These are phyloP conservation scores for Chymomyza costata DNA, from an alignment of 1,140 invertebrate species.

Conservation along the genomic window DNA sequence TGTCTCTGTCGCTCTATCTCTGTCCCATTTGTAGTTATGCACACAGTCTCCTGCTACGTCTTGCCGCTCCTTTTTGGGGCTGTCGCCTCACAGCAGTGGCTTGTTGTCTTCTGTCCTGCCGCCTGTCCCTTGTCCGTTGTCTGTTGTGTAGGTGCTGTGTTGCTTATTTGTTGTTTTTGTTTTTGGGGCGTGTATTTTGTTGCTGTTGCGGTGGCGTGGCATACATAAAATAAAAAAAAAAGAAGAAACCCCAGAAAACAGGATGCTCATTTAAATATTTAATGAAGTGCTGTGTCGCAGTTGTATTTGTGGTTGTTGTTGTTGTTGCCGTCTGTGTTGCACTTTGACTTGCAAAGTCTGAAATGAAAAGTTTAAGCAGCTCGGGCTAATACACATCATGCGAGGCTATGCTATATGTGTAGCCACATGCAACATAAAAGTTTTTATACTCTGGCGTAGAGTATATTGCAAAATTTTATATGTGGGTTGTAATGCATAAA, in stretches of 20 bases:
- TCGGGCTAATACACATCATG: too few species aligned
- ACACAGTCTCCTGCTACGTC: too few species aligned
- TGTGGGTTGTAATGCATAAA: too few species aligned
- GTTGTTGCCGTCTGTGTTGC: neutral
- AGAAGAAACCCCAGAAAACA: conserved; percentile 37
- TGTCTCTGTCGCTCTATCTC: too few species aligned
- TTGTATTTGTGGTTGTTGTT: conserved; percentile 12
- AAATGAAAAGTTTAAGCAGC: neutral
- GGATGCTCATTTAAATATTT: conserved; percentile 74
- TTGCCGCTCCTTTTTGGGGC: too few species aligned
- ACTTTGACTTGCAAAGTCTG: neutral
- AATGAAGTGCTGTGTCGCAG: conserved; percentile 69
- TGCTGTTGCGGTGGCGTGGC: conserved; percentile 25
- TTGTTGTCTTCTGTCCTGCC: neutral
- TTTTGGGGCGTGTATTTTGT: neutral
- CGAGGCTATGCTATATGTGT: too few species aligned
- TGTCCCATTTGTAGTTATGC: too few species aligned
- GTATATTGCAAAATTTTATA: too few species aligned
- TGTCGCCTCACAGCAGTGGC: too few species aligned
- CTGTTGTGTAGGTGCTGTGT: conserved; percentile 50
- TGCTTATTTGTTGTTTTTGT: conserved; percentile 1
- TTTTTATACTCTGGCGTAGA: too few species aligned
- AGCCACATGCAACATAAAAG: too few species aligned
- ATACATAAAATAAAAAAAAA: conserved; percentile 26
- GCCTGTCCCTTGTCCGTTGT: conserved; percentile 4